These are phyloP conservation scores for Cristatella mucedo DNA, from an alignment of 2,888 invertebrate species.

Conservation along the genomic window DNA sequence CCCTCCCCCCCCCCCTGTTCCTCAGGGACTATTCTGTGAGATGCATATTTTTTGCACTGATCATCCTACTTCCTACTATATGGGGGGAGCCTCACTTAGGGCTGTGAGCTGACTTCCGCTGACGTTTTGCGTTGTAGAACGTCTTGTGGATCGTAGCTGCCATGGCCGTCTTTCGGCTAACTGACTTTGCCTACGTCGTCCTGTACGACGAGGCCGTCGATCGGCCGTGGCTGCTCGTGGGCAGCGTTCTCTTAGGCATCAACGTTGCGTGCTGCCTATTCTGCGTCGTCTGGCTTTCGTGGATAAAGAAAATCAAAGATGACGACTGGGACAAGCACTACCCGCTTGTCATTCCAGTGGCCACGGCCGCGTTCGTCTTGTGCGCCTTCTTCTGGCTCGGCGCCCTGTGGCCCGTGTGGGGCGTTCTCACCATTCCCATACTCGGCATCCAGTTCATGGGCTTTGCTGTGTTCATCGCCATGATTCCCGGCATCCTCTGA, in stretches of 20 bases:
- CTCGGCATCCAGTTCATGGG: conserved; percentile 33
- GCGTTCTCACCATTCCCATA: conserved; percentile 27
- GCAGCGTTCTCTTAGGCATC: conserved; percentile 19
- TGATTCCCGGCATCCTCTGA: conserved; percentile 21
- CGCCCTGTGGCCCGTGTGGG: conserved; percentile 36
- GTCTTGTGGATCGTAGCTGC: conserved; percentile 29
- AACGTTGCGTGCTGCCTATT: conserved; percentile 26
- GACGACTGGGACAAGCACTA: conserved; percentile 32
- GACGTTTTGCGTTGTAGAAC: conserved; percentile 19
- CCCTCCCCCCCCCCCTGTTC: no score
- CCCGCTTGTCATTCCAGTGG: conserved; percentile 32
- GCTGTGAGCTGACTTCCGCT: no score
- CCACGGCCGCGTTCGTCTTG: conserved; percentile 28
- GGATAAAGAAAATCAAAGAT: conserved; percentile 25
- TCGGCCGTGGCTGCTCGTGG: conserved; percentile 29
- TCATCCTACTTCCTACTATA: no score
- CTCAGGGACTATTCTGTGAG: no score
- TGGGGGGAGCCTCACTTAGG: no score
- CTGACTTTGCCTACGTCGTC: conserved; percentile 25
- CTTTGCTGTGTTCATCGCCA: conserved; percentile 28
- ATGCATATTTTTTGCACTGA: no score
- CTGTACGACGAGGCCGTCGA: conserved; percentile 25
- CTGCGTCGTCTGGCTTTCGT: conserved; percentile 28
- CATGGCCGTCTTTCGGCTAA: conserved; percentile 27
- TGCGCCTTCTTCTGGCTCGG: conserved; percentile 32